Conservation (phyloP, 2,888 invertebrate genomes). For the Lacanobia wlatinum region DNA sequence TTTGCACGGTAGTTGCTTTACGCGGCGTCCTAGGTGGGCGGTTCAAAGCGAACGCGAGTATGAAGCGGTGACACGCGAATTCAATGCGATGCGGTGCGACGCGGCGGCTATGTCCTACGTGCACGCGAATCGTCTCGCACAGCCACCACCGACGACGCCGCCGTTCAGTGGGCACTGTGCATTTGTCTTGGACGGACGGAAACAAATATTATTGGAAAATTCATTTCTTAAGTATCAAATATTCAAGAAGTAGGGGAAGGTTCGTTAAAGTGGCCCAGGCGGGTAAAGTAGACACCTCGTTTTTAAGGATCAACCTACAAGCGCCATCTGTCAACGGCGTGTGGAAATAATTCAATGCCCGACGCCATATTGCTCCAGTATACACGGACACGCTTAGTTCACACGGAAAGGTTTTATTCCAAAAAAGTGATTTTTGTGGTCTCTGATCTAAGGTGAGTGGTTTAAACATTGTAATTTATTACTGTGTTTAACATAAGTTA, state of each 20-base stretch:
- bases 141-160: too few species aligned
- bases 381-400: conserved; percentile 16
- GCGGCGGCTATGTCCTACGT: too few species aligned
- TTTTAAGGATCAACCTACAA: conserved; percentile 20
- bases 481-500: conserved; percentile 19
- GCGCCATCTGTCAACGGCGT: conserved; percentile 26
- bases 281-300: conserved; percentile 21
- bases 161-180: too few species aligned
- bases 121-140: too few species aligned
- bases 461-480: conserved; percentile 19
- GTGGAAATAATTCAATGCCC: conserved; percentile 30
- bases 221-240: too few species aligned
- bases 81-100: too few species aligned
- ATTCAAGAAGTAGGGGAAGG: conserved; percentile 4
- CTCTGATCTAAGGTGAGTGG: conserved; percentile 21
- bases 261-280: conserved; percentile 26
- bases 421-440: conserved; percentile 29
- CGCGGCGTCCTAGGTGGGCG: too few species aligned
- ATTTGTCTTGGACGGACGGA: too few species aligned
- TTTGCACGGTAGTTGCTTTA: too few species aligned
- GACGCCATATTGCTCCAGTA: conserved; percentile 29
- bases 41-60: too few species aligned
- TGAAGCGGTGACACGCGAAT: too few species aligned
- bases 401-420: conserved; percentile 19
- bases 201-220: too few species aligned